Percentiles rank a stretch among this genome's conserved stretches.
phyloP scores from a whole-genome alignment of 2,797 vertebrate species.

The Anguilla obscura region DNA sequence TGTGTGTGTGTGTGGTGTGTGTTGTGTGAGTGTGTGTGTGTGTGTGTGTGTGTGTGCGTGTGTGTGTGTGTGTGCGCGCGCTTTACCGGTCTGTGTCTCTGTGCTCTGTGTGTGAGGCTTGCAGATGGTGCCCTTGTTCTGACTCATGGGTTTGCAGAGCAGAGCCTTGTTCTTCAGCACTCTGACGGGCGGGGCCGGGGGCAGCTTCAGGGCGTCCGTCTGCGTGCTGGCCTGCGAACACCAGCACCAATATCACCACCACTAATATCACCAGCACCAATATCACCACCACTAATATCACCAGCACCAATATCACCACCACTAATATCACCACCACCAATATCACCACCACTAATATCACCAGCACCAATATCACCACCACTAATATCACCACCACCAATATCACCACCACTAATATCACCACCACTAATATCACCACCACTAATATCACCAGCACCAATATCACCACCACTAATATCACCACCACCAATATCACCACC shows the following conservation, averaged over 20 bases:
- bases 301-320: too few species aligned
- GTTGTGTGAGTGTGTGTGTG: neutral
- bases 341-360: neutral
- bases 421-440: neutral
- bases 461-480: too few species aligned
- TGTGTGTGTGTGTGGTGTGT: neutral
- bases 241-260: neutral
- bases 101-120: conserved; percentile 83
- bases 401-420: too few species aligned
- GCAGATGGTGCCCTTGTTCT: conserved; percentile 93
- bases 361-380: neutral
- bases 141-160: conserved; percentile 89
- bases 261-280: neutral
- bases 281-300: too few species aligned
- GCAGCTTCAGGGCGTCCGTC: conserved; percentile 79
- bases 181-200: conserved; percentile 71
- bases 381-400: too few species aligned
- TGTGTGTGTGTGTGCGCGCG: neutral
- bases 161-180: conserved; percentile 96
- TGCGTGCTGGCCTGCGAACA: conserved; percentile 79
- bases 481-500: too few species aligned
- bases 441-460: neutral
- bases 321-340: too few species aligned
- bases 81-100: conserved; percentile 71
- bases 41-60: neutral